These are phyloP conservation scores for Sebastes vulpes DNA, from an alignment of 2,797 vertebrate genomes.

Conservation along the genomic window DNA sequence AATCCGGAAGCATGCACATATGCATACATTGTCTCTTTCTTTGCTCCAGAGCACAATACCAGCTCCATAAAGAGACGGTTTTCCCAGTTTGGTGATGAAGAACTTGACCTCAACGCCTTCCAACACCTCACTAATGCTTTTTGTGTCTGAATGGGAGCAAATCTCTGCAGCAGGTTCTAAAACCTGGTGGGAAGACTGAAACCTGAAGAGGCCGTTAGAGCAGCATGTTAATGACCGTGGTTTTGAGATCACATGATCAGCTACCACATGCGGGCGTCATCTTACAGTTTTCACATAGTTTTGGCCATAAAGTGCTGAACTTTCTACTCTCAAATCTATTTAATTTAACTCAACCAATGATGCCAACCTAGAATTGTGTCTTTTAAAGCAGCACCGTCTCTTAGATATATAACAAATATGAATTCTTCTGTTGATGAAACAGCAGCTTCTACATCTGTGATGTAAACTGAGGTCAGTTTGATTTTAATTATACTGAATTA, in stretches of 20 bases:
- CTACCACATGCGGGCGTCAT: not conserved
- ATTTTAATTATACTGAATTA: not conserved
- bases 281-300: not conserved
- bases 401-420: too few relatives aligned
- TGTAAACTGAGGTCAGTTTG: not conserved
- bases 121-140: not conserved
- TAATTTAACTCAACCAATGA: not conserved
- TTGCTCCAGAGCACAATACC: not conserved
- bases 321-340: too few relatives aligned
- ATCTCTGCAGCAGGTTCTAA: not conserved
- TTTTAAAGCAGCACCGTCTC: not conserved
- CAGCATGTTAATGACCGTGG: not conserved
- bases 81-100: not conserved
- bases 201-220: not conserved
- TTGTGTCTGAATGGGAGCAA: not conserved
- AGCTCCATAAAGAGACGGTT: not conserved
- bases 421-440: not conserved
- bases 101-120: not conserved
- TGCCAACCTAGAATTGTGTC: not conserved
- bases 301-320: not conserved
- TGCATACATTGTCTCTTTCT: too few relatives aligned
- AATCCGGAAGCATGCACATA: too few relatives aligned
- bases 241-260: not conserved
- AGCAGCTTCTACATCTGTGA: not conserved
- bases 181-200: not conserved